phyloP scores from a whole-genome alignment of 1,140 invertebrate genomes.

The Formica exsecta region DNA sequence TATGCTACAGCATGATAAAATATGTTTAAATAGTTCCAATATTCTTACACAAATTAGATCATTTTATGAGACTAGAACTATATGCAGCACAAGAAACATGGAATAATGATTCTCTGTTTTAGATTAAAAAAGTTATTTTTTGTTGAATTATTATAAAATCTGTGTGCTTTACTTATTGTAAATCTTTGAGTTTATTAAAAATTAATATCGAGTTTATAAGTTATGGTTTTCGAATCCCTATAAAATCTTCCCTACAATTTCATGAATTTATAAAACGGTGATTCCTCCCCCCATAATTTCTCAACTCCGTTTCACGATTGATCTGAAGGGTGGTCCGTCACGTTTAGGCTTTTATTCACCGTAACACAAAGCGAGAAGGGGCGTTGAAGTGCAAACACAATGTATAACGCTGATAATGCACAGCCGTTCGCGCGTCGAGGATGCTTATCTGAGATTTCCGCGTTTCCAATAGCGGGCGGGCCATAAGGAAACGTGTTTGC shows the following conservation, averaged over 20 bases:
- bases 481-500: slow-evolving; percentile 63
- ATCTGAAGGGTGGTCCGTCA: neutral
- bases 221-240: neutral
- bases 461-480: slow-evolving; percentile 43
- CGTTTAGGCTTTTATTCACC: slow-evolving; percentile 26
- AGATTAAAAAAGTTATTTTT: too few relatives aligned
- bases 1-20: too few relatives aligned
- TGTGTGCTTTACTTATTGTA: too few relatives aligned
- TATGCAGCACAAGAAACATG: too few relatives aligned
- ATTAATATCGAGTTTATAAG: neutral
- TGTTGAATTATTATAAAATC: too few relatives aligned
- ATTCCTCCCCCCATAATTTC: neutral
- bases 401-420: slow-evolving; percentile 65
- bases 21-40: too few relatives aligned
- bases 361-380: neutral
- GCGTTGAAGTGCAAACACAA: slow-evolving; percentile 16
- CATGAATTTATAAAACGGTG: slow-evolving; percentile 15
- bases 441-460: slow-evolving; percentile 72
- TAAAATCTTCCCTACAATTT: neutral
- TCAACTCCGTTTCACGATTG: neutral
- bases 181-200: neutral
- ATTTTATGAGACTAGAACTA: too few relatives aligned
- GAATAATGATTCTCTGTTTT: too few relatives aligned
- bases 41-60: too few relatives aligned
- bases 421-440: slow-evolving; percentile 39